These are phyloP conservation scores for Notoglanidium macrostoma DNA, from an alignment of 2,797 vertebrate species.

Conservation along the genomic window DNA sequence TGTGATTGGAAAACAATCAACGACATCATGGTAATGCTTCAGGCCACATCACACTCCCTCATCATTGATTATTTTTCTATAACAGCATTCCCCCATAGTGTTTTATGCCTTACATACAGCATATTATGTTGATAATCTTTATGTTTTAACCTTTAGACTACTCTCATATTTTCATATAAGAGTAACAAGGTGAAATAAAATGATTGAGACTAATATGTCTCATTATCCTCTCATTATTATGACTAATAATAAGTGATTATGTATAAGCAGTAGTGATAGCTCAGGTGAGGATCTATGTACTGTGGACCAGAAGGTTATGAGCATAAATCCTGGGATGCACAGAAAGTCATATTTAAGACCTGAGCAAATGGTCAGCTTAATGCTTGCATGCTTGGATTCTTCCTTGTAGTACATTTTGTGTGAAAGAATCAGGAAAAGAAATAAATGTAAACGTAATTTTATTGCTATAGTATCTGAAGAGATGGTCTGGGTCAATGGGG, in stretches of 20 bases:
- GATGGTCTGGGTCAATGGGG: background rate
- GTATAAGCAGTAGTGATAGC: background rate
- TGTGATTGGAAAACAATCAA: background rate
- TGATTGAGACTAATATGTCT: background rate
- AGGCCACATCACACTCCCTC: background rate
- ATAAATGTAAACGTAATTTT: constrained; percentile 4
- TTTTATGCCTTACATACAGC: background rate
- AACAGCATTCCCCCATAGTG: background rate
- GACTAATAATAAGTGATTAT: background rate
- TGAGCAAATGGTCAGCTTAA: background rate
- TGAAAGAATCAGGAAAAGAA: background rate
- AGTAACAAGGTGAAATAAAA: background rate
- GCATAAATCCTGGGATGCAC: background rate
- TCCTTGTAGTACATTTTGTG: background rate
- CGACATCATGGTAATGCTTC: background rate
- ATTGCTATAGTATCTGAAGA: background rate
- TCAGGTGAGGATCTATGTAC: background rate
- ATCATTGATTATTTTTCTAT: background rate
- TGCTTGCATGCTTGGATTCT: background rate
- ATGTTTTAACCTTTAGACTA: background rate
- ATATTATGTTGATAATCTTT: background rate
- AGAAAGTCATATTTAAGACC: background rate
- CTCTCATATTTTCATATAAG: background rate
- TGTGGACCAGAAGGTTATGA: background rate
- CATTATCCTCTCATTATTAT: too few species aligned